phyloP scores from a whole-genome alignment of 2,113 vertebrate species.

The Castor canadensis region DNA sequence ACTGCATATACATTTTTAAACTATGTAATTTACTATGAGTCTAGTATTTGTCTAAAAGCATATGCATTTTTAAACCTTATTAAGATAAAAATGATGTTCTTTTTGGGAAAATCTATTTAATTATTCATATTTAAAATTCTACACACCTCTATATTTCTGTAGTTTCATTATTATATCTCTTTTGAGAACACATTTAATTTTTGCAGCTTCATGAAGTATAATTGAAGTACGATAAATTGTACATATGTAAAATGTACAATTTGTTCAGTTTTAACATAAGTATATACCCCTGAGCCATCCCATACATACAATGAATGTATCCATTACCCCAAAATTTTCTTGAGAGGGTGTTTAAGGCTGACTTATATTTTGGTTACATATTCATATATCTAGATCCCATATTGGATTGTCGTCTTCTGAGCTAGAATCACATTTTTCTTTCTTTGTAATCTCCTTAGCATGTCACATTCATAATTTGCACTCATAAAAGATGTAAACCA shows the following conservation, averaged over 20 bases:
- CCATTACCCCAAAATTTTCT: background rate
- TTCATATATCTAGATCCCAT: background rate
- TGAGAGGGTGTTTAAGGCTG: background rate
- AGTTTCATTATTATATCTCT: constrained; percentile 17
- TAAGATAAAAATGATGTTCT: background rate
- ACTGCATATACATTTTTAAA: background rate
- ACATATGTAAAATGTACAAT: background rate
- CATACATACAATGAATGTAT: background rate
- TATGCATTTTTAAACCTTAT: background rate
- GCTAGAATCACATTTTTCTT: background rate
- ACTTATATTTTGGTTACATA: constrained; percentile 8
- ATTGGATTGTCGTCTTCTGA: background rate
- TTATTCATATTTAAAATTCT: constrained; percentile 23
- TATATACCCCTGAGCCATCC: background rate
- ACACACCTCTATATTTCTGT: background rate
- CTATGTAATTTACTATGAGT: background rate
- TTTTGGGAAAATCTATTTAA: background rate
- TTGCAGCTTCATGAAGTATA: background rate
- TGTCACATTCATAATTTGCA: background rate
- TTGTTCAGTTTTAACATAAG: background rate
- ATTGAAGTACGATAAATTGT: background rate
- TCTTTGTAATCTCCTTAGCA: background rate
- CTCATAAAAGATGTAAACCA: background rate
- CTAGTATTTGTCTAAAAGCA: background rate
- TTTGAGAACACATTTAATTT: constrained; percentile 8